Evolutionary conservation across 1,140 invertebrate species (phyloP).

Genomic region (Tribolium castaneum): DNA sequence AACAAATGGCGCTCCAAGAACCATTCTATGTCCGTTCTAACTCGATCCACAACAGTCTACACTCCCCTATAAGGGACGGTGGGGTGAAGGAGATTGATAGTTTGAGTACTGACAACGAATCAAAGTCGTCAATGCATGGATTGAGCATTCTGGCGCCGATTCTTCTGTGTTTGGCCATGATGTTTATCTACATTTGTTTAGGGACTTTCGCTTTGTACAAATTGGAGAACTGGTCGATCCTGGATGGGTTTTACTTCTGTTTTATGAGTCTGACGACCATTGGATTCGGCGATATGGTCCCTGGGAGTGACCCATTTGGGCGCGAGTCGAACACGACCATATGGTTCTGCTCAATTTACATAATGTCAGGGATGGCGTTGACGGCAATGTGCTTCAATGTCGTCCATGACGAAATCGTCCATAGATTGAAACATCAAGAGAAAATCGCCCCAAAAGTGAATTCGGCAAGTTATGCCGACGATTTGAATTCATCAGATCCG

Average conservation of each 20-base stretch:
- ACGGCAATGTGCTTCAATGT: slow-evolving; percentile 99
- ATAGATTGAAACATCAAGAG: slow-evolving; percentile 75
- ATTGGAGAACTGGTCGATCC: slow-evolving; percentile 86
- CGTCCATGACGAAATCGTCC: slow-evolving; percentile 92
- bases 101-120: slow-evolving; percentile 77
- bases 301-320: slow-evolving; percentile 73
- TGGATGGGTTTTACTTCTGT: slow-evolving; percentile 95
- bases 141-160: slow-evolving; percentile 82
- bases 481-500: slow-evolving; percentile 68
- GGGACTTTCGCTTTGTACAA: slow-evolving; percentile 90
- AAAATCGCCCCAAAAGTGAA: slow-evolving; percentile 62
- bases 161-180: slow-evolving; percentile 79
- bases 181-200: slow-evolving; percentile 86
- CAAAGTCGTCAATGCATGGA: slow-evolving; percentile 78
- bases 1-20: slow-evolving; percentile 76
- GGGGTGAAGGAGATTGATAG: slow-evolving; percentile 71
- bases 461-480: slow-evolving; percentile 66
- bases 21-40: slow-evolving; percentile 83
- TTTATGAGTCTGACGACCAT: slow-evolving; percentile 95
- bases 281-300: slow-evolving; percentile 90
- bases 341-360: slow-evolving; percentile 87
- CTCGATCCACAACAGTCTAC: slow-evolving; percentile 70
- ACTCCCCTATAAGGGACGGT: slow-evolving; percentile 69
- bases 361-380: slow-evolving; percentile 39
- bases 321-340: slow-evolving; percentile 75